Evolutionary conservation across 2,113 vertebrate species (phyloP), one percentile per base, ranked within the genome.

Genomic region (Pollachius pollachius): DNA sequence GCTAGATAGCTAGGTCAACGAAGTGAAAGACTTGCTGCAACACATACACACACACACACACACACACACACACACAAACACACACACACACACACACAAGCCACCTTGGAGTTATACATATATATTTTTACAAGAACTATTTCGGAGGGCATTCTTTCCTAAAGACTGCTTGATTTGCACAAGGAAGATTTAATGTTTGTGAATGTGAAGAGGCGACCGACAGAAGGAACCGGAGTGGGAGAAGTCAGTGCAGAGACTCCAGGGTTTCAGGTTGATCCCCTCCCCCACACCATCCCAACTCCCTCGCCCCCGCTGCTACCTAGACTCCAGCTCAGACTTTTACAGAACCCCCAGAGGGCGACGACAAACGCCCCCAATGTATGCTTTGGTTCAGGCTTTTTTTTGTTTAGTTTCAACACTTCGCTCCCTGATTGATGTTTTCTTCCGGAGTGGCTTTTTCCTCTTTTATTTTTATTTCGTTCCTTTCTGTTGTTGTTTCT

Each of bases 111-210:
- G 89, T 89, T 91, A 80, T 74, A 81, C 84, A 86, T 80, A 77
- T 91, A 87, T 91, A 91, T 91, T 93, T 92, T 90, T 91, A 91
- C 91, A 81, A 87, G 91, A 91, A 90, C 88, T 81, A 69, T 77
- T 92, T 69, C 84, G 92, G 94, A 95, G 95, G 96, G 95, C 96
- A 95, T 98, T 96, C 94, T 96, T 96, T 95, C 41, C 93, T 96
- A 94, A 94, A 94, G 95, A 97, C 95, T 95, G 97, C 96, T 98
- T 94, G 95, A 97, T 98, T 99, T 99, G 97, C 97, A 99, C 97
- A 99, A 95, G 94, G 94, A 97, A 94, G 94, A 95, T 95, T 94
- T 85, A 88, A 88, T 85, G 90, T 96, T 94, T 95, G 93, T 98
- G 96, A 98, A 98, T 98, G 96, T 97, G 95, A 86, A 76, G 75